Conservation (phyloP, 1,140 invertebrate genomes). For the Melanaphis sacchari region DNA sequence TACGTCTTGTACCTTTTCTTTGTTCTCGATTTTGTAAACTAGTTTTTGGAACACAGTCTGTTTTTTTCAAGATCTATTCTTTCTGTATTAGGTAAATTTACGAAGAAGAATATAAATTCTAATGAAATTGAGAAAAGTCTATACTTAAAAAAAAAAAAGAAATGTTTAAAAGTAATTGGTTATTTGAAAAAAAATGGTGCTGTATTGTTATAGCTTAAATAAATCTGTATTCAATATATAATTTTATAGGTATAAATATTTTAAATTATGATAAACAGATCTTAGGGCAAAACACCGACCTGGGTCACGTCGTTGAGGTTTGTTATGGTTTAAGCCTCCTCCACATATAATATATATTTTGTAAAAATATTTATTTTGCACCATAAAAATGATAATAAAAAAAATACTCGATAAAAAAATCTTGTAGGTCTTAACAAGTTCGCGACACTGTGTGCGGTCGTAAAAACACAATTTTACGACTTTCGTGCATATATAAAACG, state of each 20-base stretch:
- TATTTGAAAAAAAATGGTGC: not conserved
- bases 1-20: not conserved
- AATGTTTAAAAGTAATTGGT: not conserved
- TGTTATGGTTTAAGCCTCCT: not conserved
- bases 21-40: slow-evolving; percentile 38
- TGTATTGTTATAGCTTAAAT: not conserved
- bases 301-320: not conserved
- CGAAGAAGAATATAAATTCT: not conserved
- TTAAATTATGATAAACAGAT: slow-evolving; percentile 27
- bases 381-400: slow-evolving; percentile 23
- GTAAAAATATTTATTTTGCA: slow-evolving; percentile 34
- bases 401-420: not conserved
- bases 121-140: not conserved
- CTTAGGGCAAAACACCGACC: slow-evolving; percentile 16
- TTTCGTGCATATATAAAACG: not conserved
- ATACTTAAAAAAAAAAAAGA: not conserved
- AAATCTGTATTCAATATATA: not conserved
- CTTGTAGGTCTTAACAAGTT: slow-evolving; percentile 44
- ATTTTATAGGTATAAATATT: not conserved
- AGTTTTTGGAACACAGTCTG: not conserved
- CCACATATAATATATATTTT: not conserved
- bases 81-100: not conserved
- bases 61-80: not conserved
- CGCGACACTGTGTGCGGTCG: slow-evolving; percentile 37
- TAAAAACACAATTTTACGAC: slow-evolving; percentile 54